These are phyloP conservation scores for Dryoscopus gambensis DNA, from an alignment of 2,113 vertebrate genomes.

Conservation along the genomic window DNA sequence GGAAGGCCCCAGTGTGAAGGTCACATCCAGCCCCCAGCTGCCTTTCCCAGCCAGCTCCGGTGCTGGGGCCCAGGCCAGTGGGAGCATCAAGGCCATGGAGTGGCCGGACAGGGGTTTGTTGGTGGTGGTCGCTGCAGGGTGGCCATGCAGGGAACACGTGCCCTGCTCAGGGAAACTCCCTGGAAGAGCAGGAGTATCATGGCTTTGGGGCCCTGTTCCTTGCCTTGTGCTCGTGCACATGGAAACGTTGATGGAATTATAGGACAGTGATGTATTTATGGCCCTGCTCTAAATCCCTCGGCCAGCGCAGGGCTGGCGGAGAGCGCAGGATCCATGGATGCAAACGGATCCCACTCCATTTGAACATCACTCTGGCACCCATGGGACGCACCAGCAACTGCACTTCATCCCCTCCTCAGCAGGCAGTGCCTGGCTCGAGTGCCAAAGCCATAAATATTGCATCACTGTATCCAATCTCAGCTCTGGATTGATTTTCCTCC, in stretches of 20 bases:
- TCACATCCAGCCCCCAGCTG: not conserved
- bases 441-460: constrained; percentile 47
- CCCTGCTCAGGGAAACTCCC: not conserved
- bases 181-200: not conserved
- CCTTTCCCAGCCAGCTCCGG: not conserved
- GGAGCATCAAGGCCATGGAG: not conserved
- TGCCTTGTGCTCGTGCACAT: accelerated
- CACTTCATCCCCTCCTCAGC: not conserved
- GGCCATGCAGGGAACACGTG: accelerated
- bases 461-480: constrained; percentile 47
- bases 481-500: constrained; percentile 56
- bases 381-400: not conserved
- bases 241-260: not conserved
- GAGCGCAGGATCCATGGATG: not conserved
- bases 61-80: not conserved
- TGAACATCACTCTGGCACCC: not conserved
- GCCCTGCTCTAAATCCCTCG: not conserved
- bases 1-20: not conserved
- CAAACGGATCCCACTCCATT: accelerated
- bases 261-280: not conserved
- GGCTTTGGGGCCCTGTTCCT: accelerated
- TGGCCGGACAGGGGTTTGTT: not conserved
- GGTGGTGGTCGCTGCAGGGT: not conserved
- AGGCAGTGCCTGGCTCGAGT: not conserved
- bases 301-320: accelerated